Evolutionary conservation across 2,113 vertebrate species (phyloP), one percentile per base, ranked within the genome.

Genomic region (Sinocyclocheilus anshuiensis): DNA sequence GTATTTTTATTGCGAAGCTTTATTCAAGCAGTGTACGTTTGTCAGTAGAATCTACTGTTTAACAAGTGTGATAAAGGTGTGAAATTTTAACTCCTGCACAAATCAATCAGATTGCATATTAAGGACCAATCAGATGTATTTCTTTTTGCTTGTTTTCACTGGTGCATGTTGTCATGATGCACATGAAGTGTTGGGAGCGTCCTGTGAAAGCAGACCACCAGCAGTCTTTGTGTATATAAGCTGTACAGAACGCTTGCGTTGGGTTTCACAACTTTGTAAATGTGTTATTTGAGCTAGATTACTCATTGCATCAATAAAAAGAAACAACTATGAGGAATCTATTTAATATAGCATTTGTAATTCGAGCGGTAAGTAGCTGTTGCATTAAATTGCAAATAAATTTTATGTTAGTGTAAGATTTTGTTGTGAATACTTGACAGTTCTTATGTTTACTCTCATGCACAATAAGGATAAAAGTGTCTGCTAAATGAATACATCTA

Each of bases 141-240:
- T 48, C 10, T 48, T 48, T 48, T 48, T 48, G 10, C 10, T 48
- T 13, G 20, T 50, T 55, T 55, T 29, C 24, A 10, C 20, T 36
- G 6, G 71, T 84, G 29, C 45, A 69, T 53, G 42, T 18, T 71
- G 57, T 24, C 1, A 71, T 48, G 39, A 42, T 55, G 53, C 65
- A 15, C 39, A 6, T 63, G 33, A 74, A 53, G 67, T 24, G 50
- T n/a, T n/a, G n/a, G n/a, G n/a, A n/a, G n/a, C n/a, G n/a, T n/a
- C n/a, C 36, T 65, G 71, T n/a, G 12, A 48, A 48, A 61, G 39
- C 36, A 45, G 67, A 57, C 29, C 57, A 16, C 55, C 42, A 8
- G 39, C 67, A 75, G 74, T 84, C 76, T 50, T 72, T 59, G 48
- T 85, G 83, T 85, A 71, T 69, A 82, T 85, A 85, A 59, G 69